A percentile compares a stretch with the other conserved stretches of the same genome.
phyloP scores from a whole-genome alignment of 2,113 vertebrate species.

The Hassar affinis region DNA sequence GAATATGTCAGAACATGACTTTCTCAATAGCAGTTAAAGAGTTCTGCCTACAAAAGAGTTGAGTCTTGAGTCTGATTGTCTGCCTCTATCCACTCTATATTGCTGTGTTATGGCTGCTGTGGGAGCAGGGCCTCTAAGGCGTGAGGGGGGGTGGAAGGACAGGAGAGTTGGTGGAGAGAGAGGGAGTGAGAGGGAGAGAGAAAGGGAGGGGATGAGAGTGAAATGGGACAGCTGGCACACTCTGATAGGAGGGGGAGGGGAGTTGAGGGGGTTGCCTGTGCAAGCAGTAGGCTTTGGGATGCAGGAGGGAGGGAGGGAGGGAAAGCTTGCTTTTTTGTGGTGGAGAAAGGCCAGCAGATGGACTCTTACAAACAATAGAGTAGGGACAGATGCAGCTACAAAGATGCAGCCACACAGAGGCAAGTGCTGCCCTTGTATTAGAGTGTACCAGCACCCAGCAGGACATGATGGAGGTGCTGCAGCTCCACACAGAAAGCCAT shows the following conservation, averaged over 20 bases:
- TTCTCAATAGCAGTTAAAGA: neutral
- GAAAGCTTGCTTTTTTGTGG: conserved; percentile 34
- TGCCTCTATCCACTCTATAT: conserved; percentile 41
- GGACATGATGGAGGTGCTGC: conserved; percentile 3
- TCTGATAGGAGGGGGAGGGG: conserved; percentile 45
- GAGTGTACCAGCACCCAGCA: conserved; percentile 25
- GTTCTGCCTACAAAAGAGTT: too few species aligned
- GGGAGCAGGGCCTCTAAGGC: conserved; percentile 28
- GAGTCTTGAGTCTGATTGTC: conserved; percentile 32
- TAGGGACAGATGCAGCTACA: conserved; percentile 71
- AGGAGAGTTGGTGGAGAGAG: conserved; percentile 18
- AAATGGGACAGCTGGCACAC: conserved; percentile 64
- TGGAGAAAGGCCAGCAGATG: conserved; percentile 69
- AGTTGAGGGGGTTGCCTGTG: conserved; percentile 38
- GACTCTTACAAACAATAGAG: conserved; percentile 68
- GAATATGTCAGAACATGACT: conserved; percentile 1
- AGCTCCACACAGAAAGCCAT: conserved; percentile 16
- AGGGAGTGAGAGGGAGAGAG: neutral
- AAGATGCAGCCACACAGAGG: conserved; percentile 59
- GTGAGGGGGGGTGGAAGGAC: neutral
- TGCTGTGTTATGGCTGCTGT: conserved; percentile 42
- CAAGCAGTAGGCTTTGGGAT: conserved; percentile 35
- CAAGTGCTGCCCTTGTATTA: conserved; percentile 14
- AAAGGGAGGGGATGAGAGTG: conserved; percentile 23
- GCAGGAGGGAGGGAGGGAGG: neutral